Evolutionary conservation across 2,113 vertebrate genomes (phyloP).

Genomic region (Aplodontia rufa): DNA sequence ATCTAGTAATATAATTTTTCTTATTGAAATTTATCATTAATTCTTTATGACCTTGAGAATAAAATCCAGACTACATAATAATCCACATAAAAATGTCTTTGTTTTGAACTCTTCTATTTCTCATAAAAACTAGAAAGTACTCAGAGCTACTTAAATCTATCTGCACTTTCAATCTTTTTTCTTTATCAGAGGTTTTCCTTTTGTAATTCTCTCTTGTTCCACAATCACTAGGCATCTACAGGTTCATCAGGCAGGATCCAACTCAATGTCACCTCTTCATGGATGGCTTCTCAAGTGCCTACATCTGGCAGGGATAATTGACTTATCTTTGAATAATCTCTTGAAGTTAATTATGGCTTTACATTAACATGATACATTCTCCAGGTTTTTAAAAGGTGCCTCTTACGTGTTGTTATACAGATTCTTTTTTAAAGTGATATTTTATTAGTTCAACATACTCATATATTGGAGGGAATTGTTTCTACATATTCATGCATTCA

Average conservation of each 20-base stretch:
- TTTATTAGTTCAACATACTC: no score
- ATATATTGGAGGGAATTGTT: no score
- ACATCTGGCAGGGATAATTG: not conserved
- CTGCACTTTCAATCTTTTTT: not conserved
- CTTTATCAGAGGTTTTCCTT: not conserved
- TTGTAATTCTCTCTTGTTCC: not conserved
- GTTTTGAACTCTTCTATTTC: not conserved
- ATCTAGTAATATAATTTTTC: constrained; percentile 44
- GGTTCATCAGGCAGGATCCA: not conserved
- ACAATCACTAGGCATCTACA: not conserved
- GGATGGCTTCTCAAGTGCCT: not conserved
- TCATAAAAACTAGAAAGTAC: not conserved
- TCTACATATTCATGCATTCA: no score
- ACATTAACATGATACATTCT: not conserved
- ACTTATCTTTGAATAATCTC: not conserved
- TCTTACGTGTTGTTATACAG: no score
- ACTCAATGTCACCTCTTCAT: not conserved
- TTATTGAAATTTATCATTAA: constrained; percentile 1
- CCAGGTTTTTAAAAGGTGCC: not conserved
- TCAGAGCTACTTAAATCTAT: not conserved
- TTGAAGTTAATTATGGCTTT: not conserved
- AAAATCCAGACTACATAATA: not conserved
- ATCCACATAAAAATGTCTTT: not conserved
- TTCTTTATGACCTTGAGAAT: not conserved
- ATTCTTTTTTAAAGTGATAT: no score